Base-by-base conservation (phyloP, 2,888 invertebrate species). In the Pandemis heparana region DNA sequence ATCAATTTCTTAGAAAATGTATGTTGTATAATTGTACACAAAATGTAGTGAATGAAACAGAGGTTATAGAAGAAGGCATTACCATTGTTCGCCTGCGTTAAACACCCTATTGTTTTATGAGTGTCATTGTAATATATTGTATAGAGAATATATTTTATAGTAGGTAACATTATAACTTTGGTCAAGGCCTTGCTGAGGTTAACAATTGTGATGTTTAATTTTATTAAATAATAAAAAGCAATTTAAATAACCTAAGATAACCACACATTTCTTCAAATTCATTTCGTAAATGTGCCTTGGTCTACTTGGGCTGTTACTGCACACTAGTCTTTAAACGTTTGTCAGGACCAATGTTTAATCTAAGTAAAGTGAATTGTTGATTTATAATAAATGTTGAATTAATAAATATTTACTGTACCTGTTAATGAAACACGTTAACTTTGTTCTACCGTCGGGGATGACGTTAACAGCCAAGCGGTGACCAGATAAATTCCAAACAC, bases 61-160 rank as follows among this genome's bases (percentile, higher is more conserved):
- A 73, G 68, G 63, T 73, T 73, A 59, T 46, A 16, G 59, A 46
- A 43, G 67, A 72, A 63, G 56, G 23, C 32, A 18, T 53, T 68
- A 59, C 64, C 63, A 59, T 73, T 73, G 46, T 56, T 14, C 41
- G 39, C 14, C 39, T 63, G 68, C 39, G 68, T 68, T 51, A 48
- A 39, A 72, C 56, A 68, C 63, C 23, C 73, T 48, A 73, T 73
- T 73, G 68, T 73, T 68, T 63, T 48, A 56, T 16, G 12, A 46
- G 14, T 16, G 67, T 43, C 71, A 63, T 56, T 72, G 62, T 39
- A 38, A 16, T 62, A 53, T 53, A 32, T 32, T n/a, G n/a, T n/a
- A n/a, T n/a, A n/a, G n/a, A 32, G 23, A 32, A 0, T 4, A 1
- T 56, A 67, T 32, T 67, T 62, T 62, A 56, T 59, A 53, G 59